A percentile compares a stretch with the other conserved stretches of the same genome.
phyloP scores from a whole-genome alignment of 2,888 invertebrate species.

The Celastrina argiolus region DNA sequence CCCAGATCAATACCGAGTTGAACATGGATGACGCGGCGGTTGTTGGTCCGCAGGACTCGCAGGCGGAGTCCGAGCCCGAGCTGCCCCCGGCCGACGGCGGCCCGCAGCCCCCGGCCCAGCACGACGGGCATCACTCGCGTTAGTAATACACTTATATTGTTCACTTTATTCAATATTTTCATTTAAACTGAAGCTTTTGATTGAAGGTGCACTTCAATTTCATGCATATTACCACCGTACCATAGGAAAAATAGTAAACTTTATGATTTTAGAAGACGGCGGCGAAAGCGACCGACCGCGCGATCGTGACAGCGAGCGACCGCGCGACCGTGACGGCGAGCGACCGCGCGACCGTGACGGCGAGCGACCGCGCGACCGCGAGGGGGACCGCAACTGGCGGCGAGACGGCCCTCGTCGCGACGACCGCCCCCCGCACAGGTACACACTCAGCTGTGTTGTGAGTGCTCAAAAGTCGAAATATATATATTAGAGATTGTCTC shows the following conservation, averaged over 20 bases:
- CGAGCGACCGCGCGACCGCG: slow-evolving; percentile 32
- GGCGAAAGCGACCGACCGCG: slow-evolving; percentile 37
- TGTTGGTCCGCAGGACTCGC: slow-evolving; percentile 68
- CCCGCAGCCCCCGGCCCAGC: slow-evolving; percentile 38
- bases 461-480: slow-evolving; percentile 32
- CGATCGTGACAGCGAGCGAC: slow-evolving; percentile 38
- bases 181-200: too few relatives aligned
- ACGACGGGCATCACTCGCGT: slow-evolving; percentile 44
- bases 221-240: too few relatives aligned
- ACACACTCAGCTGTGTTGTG: not conserved
- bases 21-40: slow-evolving; percentile 24
- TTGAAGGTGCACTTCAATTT: too few relatives aligned
- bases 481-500: not conserved
- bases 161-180: too few relatives aligned
- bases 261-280: slow-evolving; percentile 33
- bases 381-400: slow-evolving; percentile 37
- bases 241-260: too few relatives aligned
- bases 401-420: slow-evolving; percentile 27
- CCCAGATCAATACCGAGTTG: not conserved
- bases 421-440: slow-evolving; percentile 6
- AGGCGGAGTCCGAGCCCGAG: slow-evolving; percentile 69
- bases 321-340: slow-evolving; percentile 37
- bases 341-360: slow-evolving; percentile 29
- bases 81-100: slow-evolving; percentile 55
- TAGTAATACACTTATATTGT: slow-evolving; percentile 22